Conservation (phyloP, 2,888 invertebrate genomes). For the Ganaspis brasiliensis region DNA sequence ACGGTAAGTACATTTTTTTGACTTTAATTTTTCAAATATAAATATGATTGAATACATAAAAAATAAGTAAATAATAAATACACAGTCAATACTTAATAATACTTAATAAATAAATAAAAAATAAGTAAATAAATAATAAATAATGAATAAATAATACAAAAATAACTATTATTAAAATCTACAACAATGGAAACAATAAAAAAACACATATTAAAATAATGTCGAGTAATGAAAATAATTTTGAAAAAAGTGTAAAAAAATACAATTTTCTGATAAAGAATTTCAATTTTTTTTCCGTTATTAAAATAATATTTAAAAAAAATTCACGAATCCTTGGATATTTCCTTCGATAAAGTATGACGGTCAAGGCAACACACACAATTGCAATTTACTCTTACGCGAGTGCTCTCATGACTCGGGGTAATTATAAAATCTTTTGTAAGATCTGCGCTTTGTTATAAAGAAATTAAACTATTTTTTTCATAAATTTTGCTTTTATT, state of each 20-base stretch:
- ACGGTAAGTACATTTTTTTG: constrained; percentile 12
- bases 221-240: too few species aligned
- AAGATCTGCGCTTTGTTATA: not conserved
- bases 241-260: too few species aligned
- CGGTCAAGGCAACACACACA: not conserved
- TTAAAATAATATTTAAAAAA: not conserved
- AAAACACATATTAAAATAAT: too few species aligned
- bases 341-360: constrained; percentile 11
- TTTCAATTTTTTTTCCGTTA: not conserved
- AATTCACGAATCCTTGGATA: constrained; percentile 3
- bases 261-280: too few species aligned
- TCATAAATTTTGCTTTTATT: not conserved
- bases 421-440: constrained; percentile 21
- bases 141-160: too few species aligned
- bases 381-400: constrained; percentile 21
- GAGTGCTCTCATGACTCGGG: constrained; percentile 8
- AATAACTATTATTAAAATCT: too few species aligned
- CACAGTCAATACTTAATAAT: too few species aligned
- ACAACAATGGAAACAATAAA: too few species aligned
- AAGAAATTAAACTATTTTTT: not conserved
- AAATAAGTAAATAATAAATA: too few species aligned
- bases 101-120: too few species aligned
- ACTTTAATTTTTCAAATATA: not conserved
- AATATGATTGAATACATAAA: too few species aligned
- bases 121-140: too few species aligned